Conservation (phyloP, 2,113 vertebrate genomes). For the Pheucticus melanocephalus region DNA sequence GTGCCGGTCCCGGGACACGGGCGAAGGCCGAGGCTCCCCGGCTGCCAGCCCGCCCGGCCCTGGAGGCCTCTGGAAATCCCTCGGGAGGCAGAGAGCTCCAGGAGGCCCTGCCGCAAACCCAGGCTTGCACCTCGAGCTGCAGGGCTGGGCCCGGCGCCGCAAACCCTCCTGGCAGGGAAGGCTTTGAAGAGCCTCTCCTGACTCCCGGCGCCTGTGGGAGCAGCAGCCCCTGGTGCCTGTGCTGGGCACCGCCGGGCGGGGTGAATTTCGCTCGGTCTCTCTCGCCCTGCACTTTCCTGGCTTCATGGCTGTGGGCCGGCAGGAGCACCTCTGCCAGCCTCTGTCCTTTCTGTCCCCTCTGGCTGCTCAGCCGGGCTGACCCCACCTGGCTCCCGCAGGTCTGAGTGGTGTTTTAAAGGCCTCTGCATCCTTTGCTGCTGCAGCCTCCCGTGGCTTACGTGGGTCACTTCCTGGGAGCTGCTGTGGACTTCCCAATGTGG, state of each 20-base stretch:
- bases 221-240: accelerated
- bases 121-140: not conserved
- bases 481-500: not conserved
- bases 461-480: not conserved
- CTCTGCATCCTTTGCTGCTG: not conserved
- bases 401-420: accelerated
- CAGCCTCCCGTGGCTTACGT: accelerated
- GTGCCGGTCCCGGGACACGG: not conserved
- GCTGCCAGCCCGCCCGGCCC: accelerated
- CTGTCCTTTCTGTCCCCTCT: not conserved
- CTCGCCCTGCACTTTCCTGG: accelerated
- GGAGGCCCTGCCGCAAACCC: not conserved
- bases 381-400: not conserved
- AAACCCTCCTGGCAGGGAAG: not conserved
- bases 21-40: accelerated
- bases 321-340: not conserved
- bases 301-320: not conserved
- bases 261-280: not conserved
- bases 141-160: not conserved
- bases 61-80: not conserved
- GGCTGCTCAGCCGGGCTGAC: not conserved
- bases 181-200: not conserved
- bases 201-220: accelerated
- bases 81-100: not conserved
- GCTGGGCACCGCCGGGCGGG: accelerated